Conservation (phyloP, 2,797 vertebrate genomes). For the Iguana delicatissima region DNA sequence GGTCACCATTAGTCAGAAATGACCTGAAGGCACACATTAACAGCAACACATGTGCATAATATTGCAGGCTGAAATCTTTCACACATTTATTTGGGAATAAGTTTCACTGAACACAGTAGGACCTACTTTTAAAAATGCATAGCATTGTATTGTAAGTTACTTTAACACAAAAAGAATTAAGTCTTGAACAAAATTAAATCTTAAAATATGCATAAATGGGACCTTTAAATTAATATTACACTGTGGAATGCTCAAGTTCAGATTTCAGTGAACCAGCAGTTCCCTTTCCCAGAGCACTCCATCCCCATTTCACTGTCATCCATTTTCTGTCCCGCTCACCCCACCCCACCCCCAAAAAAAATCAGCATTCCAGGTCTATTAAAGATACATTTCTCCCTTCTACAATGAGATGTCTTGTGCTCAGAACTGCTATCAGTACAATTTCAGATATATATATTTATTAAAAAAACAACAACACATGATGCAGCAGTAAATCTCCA, state of each 20-base stretch:
- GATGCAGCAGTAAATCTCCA: neutral
- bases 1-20: too few species aligned
- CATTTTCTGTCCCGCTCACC: neutral
- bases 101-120: too few species aligned
- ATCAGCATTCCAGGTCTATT: neutral
- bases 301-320: neutral
- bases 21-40: too few species aligned
- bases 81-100: too few species aligned
- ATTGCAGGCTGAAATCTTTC: too few species aligned
- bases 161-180: too few species aligned
- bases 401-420: neutral
- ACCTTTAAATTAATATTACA: neutral
- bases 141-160: too few species aligned
- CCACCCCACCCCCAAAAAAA: too few species aligned
- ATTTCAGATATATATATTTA: neutral
- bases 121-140: too few species aligned
- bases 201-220: neutral
- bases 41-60: too few species aligned
- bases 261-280: neutral
- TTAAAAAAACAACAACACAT: neutral
- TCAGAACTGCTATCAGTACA: neutral
- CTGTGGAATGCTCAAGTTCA: neutral
- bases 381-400: neutral
- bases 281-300: neutral
- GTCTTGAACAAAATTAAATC: too few species aligned